Percentiles rank a stretch among this genome's conserved stretches.
phyloP scores from a whole-genome alignment of 2,888 invertebrate genomes.

The Stratiomys singularior region DNA sequence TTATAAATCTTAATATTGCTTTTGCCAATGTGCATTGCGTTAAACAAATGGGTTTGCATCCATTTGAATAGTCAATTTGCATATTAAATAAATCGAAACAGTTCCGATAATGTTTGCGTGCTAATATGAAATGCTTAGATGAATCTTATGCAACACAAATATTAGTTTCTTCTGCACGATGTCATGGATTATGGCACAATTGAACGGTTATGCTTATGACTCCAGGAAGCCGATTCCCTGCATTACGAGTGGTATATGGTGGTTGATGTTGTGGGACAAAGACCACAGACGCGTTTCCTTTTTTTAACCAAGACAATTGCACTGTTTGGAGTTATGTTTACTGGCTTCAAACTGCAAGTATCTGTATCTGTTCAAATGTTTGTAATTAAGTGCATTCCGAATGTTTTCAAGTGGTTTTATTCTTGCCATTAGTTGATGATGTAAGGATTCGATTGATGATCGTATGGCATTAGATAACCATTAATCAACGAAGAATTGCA shows the following conservation, averaged over 20 bases:
- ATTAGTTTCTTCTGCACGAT: constrained; percentile 3
- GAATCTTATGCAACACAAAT: constrained; percentile 14
- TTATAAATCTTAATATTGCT: too few relatives aligned
- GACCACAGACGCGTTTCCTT: constrained; percentile 32
- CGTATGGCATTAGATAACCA: too few relatives aligned
- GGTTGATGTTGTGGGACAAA: not conserved
- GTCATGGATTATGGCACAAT: not conserved
- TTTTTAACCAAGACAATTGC: not conserved
- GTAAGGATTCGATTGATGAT: too few relatives aligned
- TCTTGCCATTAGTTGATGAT: too few relatives aligned
- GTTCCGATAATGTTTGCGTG: constrained; percentile 21
- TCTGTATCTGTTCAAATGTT: too few relatives aligned
- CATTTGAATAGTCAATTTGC: not conserved
- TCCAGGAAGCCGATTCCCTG: constrained; percentile 3
- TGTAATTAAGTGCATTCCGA: too few relatives aligned
- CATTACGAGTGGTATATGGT: not conserved
- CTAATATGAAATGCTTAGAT: not conserved
- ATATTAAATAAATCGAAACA: constrained; percentile 17
- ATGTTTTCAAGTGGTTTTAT: too few relatives aligned
- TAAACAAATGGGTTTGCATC: too few relatives aligned
- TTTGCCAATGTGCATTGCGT: too few relatives aligned
- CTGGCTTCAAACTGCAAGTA: too few relatives aligned
- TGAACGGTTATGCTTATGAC: not conserved
- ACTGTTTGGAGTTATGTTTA: too few relatives aligned
- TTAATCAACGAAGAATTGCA: too few relatives aligned